Base-by-base conservation (phyloP, 2,888 invertebrate genomes). In the Panzeria rudis region DNA sequence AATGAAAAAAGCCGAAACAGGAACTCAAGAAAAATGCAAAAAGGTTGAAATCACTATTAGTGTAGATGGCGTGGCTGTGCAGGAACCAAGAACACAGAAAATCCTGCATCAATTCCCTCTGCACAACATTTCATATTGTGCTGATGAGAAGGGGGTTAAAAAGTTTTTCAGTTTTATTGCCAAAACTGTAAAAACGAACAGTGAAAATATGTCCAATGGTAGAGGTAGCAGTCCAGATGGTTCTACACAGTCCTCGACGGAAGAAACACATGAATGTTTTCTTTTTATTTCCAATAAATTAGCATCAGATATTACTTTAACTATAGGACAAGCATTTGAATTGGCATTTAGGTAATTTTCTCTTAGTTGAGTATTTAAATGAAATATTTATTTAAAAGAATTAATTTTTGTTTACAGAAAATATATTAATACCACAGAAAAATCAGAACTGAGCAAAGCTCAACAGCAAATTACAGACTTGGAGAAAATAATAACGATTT, bases 251-350 rank as follows among this genome's bases (percentile, higher is more conserved):
- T 82, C 86, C 64, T 92, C 88, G 93, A 94, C 86, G 17, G 94
- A 95, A 69, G 97, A 98, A 89, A 95, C 95, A 87, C 99, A 99
- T 92, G 97, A 97, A 89, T 99, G 99, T 92, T 99, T 98, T 93
- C 99, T 99, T 20, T 99, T 99, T 91, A 97, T 98, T 85, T 98
- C 98, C 86, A 99, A 99, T 89, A 99, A 99, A 93, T 93, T 99
- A 90, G 98, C 99, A 1, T 98, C 99, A 89, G 98, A 99, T 92
- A 99, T 99, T 86, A 99, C 99, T 54, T 93, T 99, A 86, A 99
- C 99, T 13, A 98, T 99, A 88, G 99, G 99, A 11, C 99, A 99
- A 93, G 99, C 99, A 0, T 99, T 99, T 92, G 99, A 99, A 93
- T 94, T 99, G 90, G 99, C 99, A 38, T 99, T 99, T 94, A 97